These are phyloP conservation scores for Podiceps cristatus DNA, from an alignment of 2,113 vertebrate species.

Conservation along the genomic window DNA sequence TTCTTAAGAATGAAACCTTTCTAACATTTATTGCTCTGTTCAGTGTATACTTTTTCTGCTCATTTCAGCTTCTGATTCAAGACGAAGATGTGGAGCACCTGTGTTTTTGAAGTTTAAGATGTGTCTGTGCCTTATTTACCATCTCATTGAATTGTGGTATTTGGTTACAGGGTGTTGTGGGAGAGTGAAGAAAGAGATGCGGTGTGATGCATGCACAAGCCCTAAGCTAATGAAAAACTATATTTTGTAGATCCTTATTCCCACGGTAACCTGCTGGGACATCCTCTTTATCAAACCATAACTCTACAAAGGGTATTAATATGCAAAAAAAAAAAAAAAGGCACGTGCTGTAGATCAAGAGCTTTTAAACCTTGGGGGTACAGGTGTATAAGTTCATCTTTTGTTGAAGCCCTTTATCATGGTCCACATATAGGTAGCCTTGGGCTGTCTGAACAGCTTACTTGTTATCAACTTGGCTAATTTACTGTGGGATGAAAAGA, in stretches of 20 bases:
- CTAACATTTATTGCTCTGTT: not conserved
- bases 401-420: not conserved
- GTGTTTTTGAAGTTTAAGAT: slow-evolving; percentile 37
- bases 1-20: not conserved
- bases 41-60: not conserved
- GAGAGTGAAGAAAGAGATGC: not conserved
- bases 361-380: not conserved
- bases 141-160: slow-evolving; percentile 35
- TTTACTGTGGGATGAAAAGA: not conserved
- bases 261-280: slow-evolving; percentile 36
- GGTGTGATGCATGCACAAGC: slow-evolving; percentile 7
- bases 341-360: not conserved
- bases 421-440: not conserved
- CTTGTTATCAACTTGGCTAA: not conserved
- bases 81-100: not conserved
- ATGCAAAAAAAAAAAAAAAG: not conserved
- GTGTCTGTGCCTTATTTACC: slow-evolving; percentile 34
- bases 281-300: slow-evolving; percentile 15
- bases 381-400: not conserved
- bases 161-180: slow-evolving; percentile 47
- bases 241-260: slow-evolving; percentile 46
- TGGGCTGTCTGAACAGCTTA: not conserved
- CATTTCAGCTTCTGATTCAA: not conserved
- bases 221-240: slow-evolving; percentile 19
- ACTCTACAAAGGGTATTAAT: not conserved